Conservation (phyloP, 2,797 vertebrate genomes). For the Acrossocheilus fasciatus region DNA sequence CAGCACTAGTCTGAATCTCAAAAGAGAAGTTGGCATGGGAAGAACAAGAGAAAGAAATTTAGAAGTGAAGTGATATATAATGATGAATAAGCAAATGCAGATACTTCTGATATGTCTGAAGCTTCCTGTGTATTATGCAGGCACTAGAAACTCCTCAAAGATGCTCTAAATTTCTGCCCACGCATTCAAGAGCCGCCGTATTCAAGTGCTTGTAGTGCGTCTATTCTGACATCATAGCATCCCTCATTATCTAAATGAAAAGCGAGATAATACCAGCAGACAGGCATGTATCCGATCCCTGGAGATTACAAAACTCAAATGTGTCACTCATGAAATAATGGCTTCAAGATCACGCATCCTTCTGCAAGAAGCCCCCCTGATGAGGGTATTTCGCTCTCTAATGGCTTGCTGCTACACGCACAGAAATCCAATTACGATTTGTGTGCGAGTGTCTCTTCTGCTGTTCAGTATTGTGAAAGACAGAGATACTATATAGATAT, state of each 20-base stretch:
- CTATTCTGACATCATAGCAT: conserved; percentile 12
- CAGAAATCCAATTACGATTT: conserved; percentile 35
- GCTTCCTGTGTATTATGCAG: neutral
- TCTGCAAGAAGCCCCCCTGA: conserved; percentile 45
- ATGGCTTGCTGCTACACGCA: conserved; percentile 36
- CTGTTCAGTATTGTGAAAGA: conserved; percentile 17
- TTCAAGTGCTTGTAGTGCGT: conserved; percentile 6
- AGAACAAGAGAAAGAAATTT: conserved; percentile 14
- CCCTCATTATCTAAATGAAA: conserved; percentile 45
- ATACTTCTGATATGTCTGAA: conserved; percentile 17
- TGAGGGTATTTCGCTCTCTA: conserved; percentile 47
- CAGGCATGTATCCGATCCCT: conserved; percentile 26
- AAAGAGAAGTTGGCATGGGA: neutral
- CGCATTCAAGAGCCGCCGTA: neutral
- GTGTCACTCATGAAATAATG: conserved; percentile 69
- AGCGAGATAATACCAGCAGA: conserved; percentile 43
- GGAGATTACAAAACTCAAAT: conserved; percentile 51
- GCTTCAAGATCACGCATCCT: conserved; percentile 59
- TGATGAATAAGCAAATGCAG: neutral
- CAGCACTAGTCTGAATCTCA: neutral
- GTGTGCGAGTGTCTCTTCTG: conserved; percentile 5
- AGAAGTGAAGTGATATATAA: neutral
- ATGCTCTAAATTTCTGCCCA: conserved; percentile 14
- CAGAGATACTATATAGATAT: neutral
- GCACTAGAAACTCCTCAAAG: conserved; percentile 35